Percentiles rank a stretch among this genome's conserved stretches.
phyloP scores from a whole-genome alignment of 2,113 vertebrate species.

The Vidua macroura region DNA sequence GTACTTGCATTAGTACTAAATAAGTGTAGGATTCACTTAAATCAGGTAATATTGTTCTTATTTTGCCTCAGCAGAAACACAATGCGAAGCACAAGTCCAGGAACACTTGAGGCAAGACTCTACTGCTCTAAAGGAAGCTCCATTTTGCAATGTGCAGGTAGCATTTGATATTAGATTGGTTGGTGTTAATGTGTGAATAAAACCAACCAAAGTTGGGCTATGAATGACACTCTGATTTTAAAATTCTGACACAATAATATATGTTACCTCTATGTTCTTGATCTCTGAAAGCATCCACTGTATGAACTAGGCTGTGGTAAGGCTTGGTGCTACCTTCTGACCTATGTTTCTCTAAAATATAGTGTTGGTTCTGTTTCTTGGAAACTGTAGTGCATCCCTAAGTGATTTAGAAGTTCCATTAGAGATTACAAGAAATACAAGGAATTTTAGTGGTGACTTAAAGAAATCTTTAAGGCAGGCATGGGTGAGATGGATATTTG shows the following conservation, averaged over 20 bases:
- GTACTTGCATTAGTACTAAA: background rate
- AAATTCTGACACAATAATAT: background rate
- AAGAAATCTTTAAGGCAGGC: background rate
- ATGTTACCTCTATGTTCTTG: background rate
- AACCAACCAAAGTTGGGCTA: background rate
- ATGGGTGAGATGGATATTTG: background rate
- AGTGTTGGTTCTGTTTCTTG: background rate
- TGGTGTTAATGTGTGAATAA: background rate
- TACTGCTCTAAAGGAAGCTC: background rate
- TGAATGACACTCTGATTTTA: background rate
- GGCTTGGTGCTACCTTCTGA: background rate
- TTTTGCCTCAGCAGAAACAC: background rate
- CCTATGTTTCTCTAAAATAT: background rate
- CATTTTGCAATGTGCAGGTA: background rate
- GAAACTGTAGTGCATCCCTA: rapidly evolving
- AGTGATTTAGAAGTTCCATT: background rate
- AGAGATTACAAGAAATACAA: background rate
- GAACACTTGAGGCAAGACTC: background rate
- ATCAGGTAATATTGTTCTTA: background rate
- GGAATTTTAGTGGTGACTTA: background rate
- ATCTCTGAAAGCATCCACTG: background rate
- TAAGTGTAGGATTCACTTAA: background rate
- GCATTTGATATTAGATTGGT: background rate
- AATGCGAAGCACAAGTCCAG: background rate
- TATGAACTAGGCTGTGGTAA: background rate